These are phyloP conservation scores for Cyclina sinensis DNA, from an alignment of 1,140 invertebrate genomes.

Conservation along the genomic window DNA sequence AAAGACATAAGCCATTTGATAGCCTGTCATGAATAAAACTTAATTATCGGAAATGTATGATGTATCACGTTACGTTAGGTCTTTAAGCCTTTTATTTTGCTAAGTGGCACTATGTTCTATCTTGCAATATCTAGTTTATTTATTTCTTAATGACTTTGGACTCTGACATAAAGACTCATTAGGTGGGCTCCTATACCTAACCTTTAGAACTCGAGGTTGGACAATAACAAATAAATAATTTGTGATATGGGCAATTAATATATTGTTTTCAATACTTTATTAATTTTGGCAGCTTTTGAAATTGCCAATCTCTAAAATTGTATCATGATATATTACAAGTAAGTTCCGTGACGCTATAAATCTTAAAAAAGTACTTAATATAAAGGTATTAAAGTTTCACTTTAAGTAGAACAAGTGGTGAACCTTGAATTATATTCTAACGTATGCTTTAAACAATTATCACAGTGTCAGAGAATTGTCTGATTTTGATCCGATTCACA, in stretches of 20 bases:
- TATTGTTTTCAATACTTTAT: slow-evolving; percentile 44
- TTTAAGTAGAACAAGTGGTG: background rate
- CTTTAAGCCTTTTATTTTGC: background rate
- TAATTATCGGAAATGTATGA: slow-evolving; percentile 50
- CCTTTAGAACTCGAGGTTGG: slow-evolving; percentile 29
- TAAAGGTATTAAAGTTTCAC: slow-evolving; percentile 14
- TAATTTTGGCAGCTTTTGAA: slow-evolving; percentile 55
- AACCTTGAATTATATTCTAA: too few relatives aligned
- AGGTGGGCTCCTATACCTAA: slow-evolving; percentile 9
- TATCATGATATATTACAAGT: background rate
- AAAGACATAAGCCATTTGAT: slow-evolving; percentile 42
- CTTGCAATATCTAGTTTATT: slow-evolving; percentile 40
- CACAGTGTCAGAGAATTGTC: too few relatives aligned
- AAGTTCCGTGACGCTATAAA: slow-evolving; percentile 24
- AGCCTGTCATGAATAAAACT: slow-evolving; percentile 52
- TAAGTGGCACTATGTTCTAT: slow-evolving; percentile 39
- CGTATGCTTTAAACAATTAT: too few relatives aligned
- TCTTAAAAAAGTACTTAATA: background rate
- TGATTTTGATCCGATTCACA: too few relatives aligned
- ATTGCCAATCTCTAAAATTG: slow-evolving; percentile 13
- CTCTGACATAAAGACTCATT: slow-evolving; percentile 51
- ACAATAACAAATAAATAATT: background rate
- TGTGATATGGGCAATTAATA: slow-evolving; percentile 17
- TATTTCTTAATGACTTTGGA: slow-evolving; percentile 63
- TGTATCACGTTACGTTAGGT: slow-evolving; percentile 29